A percentile compares a stretch with the other conserved stretches of the same genome.
Evolutionary conservation across 1,140 invertebrate species (phyloP).

Genomic region (Potamilus streckersoni): DNA sequence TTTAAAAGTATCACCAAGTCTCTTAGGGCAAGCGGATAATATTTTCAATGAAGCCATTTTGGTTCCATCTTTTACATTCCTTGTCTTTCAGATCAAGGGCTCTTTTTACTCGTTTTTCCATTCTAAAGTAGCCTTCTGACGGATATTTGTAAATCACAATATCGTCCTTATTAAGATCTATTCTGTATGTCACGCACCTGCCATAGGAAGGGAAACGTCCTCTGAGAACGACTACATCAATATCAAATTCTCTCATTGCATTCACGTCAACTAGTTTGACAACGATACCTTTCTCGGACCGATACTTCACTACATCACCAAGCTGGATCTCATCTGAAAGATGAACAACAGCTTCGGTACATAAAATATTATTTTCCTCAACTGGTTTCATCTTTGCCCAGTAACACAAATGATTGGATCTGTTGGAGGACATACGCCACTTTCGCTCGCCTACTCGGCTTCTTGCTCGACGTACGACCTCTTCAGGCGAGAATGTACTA

Average conservation of each 20-base stretch:
- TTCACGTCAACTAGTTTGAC: neutral
- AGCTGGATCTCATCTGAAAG: neutral
- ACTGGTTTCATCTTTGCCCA: conserved; percentile 14
- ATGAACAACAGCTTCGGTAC: neutral
- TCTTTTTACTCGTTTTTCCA: neutral
- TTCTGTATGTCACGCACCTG: neutral
- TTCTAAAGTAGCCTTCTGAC: neutral
- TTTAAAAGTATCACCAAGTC: no score
- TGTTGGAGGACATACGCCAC: conserved; percentile 1
- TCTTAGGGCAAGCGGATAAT: no score
- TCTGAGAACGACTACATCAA: no score
- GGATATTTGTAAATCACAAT: conserved; percentile 2
- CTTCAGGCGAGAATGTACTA: neutral
- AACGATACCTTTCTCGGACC: neutral
- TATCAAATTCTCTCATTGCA: no score
- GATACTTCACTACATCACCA: conserved; percentile 7
- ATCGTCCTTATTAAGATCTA: conserved; percentile 11
- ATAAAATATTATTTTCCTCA: neutral
- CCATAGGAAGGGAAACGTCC: neutral
- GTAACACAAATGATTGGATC: conserved; percentile 20
- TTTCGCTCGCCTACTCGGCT: conserved; percentile 12
- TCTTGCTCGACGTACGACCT: neutral
- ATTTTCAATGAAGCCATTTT: conserved; percentile 5
- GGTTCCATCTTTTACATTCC: conserved; percentile 4
- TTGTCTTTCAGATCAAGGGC: neutral